Percentiles rank a stretch among this genome's conserved stretches.
phyloP scores from a whole-genome alignment of 2,797 vertebrate species.

The Helicolenus hilgendorfi region DNA sequence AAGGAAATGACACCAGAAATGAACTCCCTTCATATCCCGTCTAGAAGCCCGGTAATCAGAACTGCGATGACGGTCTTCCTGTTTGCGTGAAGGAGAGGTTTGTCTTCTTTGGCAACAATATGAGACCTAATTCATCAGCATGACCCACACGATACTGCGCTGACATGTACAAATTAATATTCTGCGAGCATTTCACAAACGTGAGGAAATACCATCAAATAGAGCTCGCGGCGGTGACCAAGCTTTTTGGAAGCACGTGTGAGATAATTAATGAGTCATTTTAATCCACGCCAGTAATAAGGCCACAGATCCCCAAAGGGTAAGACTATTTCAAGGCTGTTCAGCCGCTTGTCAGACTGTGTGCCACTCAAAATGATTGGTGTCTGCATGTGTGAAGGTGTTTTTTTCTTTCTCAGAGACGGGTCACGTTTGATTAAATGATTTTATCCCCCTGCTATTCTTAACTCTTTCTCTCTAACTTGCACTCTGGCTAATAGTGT shows the following conservation, averaged over 20 bases:
- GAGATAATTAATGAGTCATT: slow-evolving; percentile 78
- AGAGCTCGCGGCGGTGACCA: slow-evolving; percentile 25
- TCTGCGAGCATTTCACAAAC: background rate
- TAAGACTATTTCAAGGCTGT: slow-evolving; percentile 68
- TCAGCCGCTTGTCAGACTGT: slow-evolving; percentile 71
- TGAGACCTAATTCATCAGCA: slow-evolving; percentile 14
- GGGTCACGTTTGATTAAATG: slow-evolving; percentile 71
- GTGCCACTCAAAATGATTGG: slow-evolving; percentile 78
- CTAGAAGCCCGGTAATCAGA: slow-evolving; percentile 45
- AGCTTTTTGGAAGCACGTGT: slow-evolving; percentile 53
- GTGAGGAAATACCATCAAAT: background rate
- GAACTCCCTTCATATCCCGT: slow-evolving; percentile 64
- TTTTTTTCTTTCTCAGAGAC: slow-evolving; percentile 21
- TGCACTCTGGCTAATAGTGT: slow-evolving; percentile 41
- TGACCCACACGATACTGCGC: background rate
- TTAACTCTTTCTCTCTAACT: slow-evolving; percentile 36
- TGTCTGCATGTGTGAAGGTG: slow-evolving; percentile 33
- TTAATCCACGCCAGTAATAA: slow-evolving; percentile 72
- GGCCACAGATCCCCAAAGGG: slow-evolving; percentile 75
- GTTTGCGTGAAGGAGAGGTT: slow-evolving; percentile 12
- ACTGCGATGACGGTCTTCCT: slow-evolving; percentile 15
- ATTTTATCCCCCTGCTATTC: slow-evolving; percentile 39
- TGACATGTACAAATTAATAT: background rate
- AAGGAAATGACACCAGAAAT: slow-evolving; percentile 71
- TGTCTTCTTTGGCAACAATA: background rate